phyloP scores from a whole-genome alignment of 2,113 vertebrate species.

The Gadus chalcogrammus region DNA sequence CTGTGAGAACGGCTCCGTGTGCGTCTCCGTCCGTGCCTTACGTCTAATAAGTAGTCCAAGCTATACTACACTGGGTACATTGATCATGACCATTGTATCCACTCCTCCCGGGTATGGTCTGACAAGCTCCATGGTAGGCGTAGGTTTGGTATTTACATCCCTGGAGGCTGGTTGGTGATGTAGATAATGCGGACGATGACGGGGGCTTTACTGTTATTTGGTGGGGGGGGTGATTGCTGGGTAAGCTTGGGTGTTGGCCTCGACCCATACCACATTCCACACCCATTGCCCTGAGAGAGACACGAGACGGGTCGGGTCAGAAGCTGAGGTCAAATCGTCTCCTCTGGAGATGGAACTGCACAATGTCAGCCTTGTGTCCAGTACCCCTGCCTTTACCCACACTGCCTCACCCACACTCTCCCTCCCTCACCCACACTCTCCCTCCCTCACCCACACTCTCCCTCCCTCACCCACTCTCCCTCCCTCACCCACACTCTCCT shows the following conservation, averaged over 20 bases:
- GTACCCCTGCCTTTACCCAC: too few relatives aligned
- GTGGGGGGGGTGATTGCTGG: background rate
- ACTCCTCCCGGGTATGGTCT: background rate
- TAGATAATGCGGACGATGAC: too few relatives aligned
- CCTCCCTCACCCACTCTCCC: background rate
- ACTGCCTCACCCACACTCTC: background rate
- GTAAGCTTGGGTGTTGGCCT: background rate
- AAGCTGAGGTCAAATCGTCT: constrained; percentile 30
- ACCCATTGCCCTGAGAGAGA: constrained; percentile 7
- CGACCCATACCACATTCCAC: constrained; percentile 4
- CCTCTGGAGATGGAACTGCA: constrained; percentile 12
- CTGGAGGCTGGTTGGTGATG: background rate
- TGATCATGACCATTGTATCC: background rate
- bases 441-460: background rate
- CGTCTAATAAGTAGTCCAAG: too few relatives aligned
- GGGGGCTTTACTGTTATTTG: too few relatives aligned
- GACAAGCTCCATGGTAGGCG: background rate
- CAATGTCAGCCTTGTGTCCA: constrained; percentile 30
- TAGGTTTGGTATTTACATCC: too few relatives aligned
- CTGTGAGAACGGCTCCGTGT: too few relatives aligned
- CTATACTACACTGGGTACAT: background rate
- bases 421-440: background rate
- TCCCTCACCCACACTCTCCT: background rate
- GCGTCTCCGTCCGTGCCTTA: too few relatives aligned
- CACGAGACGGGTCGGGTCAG: constrained; percentile 17